Base-by-base conservation (phyloP, 2,888 invertebrate species). In the Lycaena phlaeas region DNA sequence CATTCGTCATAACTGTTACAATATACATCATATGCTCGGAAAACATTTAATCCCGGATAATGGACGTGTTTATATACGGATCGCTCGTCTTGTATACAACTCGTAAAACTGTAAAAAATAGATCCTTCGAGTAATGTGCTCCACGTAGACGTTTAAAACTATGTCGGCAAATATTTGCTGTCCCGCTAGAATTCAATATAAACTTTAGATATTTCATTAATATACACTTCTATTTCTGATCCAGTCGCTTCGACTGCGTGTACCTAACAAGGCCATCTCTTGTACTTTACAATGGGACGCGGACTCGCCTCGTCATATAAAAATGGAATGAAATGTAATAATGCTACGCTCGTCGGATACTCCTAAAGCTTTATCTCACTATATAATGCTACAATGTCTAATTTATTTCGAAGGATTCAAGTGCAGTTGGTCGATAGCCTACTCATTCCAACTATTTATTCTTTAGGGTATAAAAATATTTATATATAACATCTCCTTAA, bases 31-130 rank as follows among this genome's bases (percentile, higher is more conserved):
- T 57, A 61, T 53, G 27, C 45, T 45, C 41, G 57, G 61, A 65
- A 63, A 66, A 64, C 58, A 61, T 59, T 61, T 61, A 63, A 40
- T 59, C 44, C 38, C 54, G 62, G 65, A 64, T 59, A 62, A 68
- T 77, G 79, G 78, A 79, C 78, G 79, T 75, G 68, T 73, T 70
- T 55, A 61, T 58, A 62, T 64, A 56, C 50, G 53, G 66, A 61
- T 69, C 67, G 62, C 58, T 59, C 63, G 64, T 43, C 34, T 30
- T 45, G 45, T 46, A 61, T 57, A 61, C 66, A 68, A 64, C 64
- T 68, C 70, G 61, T 79, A 79, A 68, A 79, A 71, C 70, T 76
- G 79, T 75, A 74, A 79, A 81, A 81, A 81, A 81, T 79, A 79
- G 74, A 71, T 67, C 64, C 62, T 70, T 68, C 67, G 61, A 68